Conservation (phyloP, 1,140 invertebrate genomes). For the Ceratoteleas bidentatus region DNA sequence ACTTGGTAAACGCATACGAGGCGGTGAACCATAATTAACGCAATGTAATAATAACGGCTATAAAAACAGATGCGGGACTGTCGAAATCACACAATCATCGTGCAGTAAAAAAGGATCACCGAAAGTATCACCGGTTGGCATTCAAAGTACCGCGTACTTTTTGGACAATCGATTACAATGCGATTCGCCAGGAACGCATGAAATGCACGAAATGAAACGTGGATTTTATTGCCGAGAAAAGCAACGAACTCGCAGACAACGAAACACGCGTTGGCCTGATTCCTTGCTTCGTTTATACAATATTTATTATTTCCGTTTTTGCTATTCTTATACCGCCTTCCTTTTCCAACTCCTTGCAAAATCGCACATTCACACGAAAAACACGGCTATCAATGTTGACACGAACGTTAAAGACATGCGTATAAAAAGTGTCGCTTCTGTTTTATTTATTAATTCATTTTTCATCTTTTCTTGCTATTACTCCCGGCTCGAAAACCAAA, state of each 20-base stretch:
- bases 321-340: not conserved
- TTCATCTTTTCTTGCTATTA: slow-evolving; percentile 26
- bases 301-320: slow-evolving; percentile 7
- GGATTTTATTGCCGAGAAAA: not conserved
- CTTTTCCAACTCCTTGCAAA: slow-evolving; percentile 40
- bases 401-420: slow-evolving; percentile 54
- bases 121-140: not conserved
- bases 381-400: slow-evolving; percentile 46
- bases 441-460: no score
- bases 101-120: slow-evolving; percentile 5
- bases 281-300: slow-evolving; percentile 6
- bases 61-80: slow-evolving; percentile 13
- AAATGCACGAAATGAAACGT: slow-evolving; percentile 5
- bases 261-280: slow-evolving; percentile 18
- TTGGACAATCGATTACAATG: slow-evolving; percentile 7
- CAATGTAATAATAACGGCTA: slow-evolving; percentile 2
- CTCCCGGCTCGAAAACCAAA: slow-evolving; percentile 38
- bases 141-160: slow-evolving; percentile 26
- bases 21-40: not conserved
- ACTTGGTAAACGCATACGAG: slow-evolving; percentile 11
- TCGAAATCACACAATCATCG: slow-evolving; percentile 35
- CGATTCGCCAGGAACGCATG: not conserved
- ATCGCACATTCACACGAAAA: slow-evolving; percentile 58
- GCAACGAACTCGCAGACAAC: slow-evolving; percentile 18
- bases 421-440: slow-evolving; percentile 55